These are phyloP conservation scores for Popillia japonica DNA, from an alignment of 1,140 invertebrate genomes.

Conservation along the genomic window DNA sequence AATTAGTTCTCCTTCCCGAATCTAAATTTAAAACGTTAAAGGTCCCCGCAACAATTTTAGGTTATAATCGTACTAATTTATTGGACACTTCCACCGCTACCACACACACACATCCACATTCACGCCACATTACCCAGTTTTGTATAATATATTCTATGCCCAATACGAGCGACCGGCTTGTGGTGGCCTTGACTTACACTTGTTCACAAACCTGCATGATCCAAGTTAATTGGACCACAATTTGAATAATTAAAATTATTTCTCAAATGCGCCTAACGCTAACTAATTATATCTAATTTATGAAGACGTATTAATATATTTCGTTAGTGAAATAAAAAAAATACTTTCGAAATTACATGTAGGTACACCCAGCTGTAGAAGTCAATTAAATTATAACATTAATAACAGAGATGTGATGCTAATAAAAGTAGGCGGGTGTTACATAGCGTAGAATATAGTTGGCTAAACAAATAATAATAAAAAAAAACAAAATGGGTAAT, in stretches of 20 bases:
- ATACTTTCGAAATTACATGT: not conserved
- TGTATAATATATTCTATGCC: not conserved
- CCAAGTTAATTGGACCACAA: not conserved
- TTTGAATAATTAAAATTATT: constrained; percentile 28
- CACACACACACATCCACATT: too few relatives aligned
- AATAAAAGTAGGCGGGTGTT: not conserved
- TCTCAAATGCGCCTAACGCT: not conserved
- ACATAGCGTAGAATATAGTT: not conserved
- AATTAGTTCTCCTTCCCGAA: too few relatives aligned
- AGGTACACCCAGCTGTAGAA: not conserved
- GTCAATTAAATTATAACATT: too few relatives aligned
- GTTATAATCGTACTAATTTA: too few relatives aligned
- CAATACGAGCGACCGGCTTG: not conserved
- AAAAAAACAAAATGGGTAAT: constrained; percentile 14
- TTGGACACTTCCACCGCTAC: too few relatives aligned
- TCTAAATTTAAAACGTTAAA: too few relatives aligned
- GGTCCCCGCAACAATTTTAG: too few relatives aligned
- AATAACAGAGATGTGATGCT: not conserved
- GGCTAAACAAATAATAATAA: too few relatives aligned
- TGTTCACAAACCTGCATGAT: constrained; percentile 5
- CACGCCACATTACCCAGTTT: not conserved
- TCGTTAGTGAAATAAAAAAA: not conserved
- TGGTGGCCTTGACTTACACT: constrained; percentile 11
- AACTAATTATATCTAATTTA: constrained; percentile 26
- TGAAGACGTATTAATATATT: not conserved